Conservation (phyloP, 2,797 vertebrate species). For the Emydoidea blandingii region DNA sequence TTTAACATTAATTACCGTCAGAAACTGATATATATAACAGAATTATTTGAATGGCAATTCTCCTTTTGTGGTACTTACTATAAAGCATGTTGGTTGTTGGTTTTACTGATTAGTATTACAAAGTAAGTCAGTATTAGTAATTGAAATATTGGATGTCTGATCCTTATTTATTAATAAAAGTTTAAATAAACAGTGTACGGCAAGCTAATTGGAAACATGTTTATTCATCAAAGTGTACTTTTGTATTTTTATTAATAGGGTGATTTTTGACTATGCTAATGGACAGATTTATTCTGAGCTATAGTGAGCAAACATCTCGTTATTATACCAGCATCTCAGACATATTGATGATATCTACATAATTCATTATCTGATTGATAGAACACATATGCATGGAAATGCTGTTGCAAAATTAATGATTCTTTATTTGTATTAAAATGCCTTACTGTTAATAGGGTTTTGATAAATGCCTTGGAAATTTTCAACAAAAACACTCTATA, state of each 20-base stretch:
- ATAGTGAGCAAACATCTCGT: background rate
- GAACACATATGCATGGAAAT: background rate
- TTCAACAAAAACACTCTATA: background rate
- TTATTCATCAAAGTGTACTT: background rate
- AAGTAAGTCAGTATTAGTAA: background rate
- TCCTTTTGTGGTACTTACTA: background rate
- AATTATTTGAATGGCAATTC: background rate
- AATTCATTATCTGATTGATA: background rate
- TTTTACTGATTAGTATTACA: slow-evolving; percentile 15
- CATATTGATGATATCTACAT: background rate
- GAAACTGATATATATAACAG: background rate
- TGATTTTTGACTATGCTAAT: background rate
- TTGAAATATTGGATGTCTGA: background rate
- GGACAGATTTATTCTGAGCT: background rate
- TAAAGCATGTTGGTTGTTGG: background rate
- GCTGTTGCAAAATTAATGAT: background rate
- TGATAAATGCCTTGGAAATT: background rate
- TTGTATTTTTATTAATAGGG: background rate
- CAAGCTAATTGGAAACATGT: background rate
- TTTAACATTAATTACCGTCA: background rate
- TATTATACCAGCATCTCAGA: background rate
- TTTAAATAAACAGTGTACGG: background rate
- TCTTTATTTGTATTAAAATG: background rate
- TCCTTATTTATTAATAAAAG: background rate
- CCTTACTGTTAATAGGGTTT: background rate